Evolutionary conservation across 2,113 vertebrate genomes (phyloP).

Genomic region (Anguilla rostrata): DNA sequence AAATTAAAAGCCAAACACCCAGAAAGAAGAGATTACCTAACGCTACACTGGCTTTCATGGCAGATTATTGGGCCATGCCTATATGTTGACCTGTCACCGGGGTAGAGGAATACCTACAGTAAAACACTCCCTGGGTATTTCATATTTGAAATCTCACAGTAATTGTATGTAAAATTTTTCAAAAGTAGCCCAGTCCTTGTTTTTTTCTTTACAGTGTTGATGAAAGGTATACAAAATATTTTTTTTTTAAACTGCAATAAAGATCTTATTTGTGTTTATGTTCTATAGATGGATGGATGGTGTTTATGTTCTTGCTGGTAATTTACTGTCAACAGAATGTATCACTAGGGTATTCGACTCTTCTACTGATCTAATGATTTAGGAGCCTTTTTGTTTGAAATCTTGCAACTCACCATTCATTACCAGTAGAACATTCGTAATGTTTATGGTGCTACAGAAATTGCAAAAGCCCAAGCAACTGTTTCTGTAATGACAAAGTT

Average conservation of each 20-base stretch:
- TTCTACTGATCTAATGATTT: not conserved
- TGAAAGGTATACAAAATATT: too few relatives aligned
- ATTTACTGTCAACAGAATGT: not conserved
- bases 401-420: not conserved
- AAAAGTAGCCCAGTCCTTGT: not conserved
- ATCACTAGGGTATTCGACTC: not conserved
- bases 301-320: not conserved
- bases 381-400: not conserved
- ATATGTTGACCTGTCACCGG: not conserved
- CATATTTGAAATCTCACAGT: too few relatives aligned
- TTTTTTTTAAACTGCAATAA: too few relatives aligned
- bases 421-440: not conserved
- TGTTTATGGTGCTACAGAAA: not conserved
- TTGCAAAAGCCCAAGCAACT: not conserved
- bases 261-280: too few relatives aligned
- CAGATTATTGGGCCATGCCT: not conserved
- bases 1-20: not conserved
- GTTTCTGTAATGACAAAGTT: not conserved
- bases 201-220: too few relatives aligned
- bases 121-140: too few relatives aligned
- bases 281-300: too few relatives aligned
- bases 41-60: not conserved
- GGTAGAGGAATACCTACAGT: too few relatives aligned
- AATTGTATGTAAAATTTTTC: too few relatives aligned
- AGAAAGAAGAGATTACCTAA: not conserved